Evolutionary conservation across 2,113 vertebrate genomes (phyloP).

Genomic region (Aspiorhynchus laticeps): DNA sequence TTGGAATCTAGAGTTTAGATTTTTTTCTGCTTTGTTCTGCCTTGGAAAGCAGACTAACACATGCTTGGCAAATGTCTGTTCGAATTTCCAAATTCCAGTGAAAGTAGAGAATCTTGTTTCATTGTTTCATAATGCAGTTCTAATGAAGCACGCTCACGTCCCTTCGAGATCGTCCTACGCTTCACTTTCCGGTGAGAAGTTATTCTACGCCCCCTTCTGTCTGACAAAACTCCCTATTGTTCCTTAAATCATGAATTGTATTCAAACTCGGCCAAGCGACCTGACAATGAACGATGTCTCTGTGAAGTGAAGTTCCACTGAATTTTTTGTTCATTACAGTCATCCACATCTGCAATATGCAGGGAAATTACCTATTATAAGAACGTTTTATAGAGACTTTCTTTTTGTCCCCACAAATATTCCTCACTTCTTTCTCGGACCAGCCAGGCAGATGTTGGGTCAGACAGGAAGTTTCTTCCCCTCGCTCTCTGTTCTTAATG

Average conservation of each 20-base stretch:
- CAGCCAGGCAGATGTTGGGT: slow-evolving; percentile 66
- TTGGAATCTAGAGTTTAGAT: background rate
- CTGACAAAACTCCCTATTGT: slow-evolving; percentile 72
- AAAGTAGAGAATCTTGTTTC: slow-evolving; percentile 18
- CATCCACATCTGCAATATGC: background rate
- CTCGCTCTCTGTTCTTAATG: slow-evolving; percentile 87
- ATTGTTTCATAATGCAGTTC: slow-evolving; percentile 37
- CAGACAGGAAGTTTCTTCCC: slow-evolving; percentile 86
- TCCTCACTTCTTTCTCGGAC: background rate
- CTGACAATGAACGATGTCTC: slow-evolving; percentile 13
- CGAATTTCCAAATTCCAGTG: slow-evolving; percentile 18
- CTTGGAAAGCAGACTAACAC: background rate
- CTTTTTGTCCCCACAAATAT: background rate
- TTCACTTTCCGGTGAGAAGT: slow-evolving; percentile 70
- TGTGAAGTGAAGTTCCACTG: slow-evolving; percentile 4
- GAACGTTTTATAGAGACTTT: background rate
- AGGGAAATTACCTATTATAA: background rate
- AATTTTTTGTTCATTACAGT: background rate
- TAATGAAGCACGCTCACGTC: slow-evolving; percentile 39
- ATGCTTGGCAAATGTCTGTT: slow-evolving; percentile 19
- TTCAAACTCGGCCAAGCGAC: background rate
- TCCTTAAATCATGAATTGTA: slow-evolving; percentile 54
- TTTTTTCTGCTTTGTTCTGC: slow-evolving; percentile 1
- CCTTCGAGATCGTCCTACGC: slow-evolving; percentile 68
- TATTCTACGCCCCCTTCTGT: slow-evolving; percentile 58